Conservation (phyloP, 2,797 vertebrate species). For the Chelonia mydas region DNA sequence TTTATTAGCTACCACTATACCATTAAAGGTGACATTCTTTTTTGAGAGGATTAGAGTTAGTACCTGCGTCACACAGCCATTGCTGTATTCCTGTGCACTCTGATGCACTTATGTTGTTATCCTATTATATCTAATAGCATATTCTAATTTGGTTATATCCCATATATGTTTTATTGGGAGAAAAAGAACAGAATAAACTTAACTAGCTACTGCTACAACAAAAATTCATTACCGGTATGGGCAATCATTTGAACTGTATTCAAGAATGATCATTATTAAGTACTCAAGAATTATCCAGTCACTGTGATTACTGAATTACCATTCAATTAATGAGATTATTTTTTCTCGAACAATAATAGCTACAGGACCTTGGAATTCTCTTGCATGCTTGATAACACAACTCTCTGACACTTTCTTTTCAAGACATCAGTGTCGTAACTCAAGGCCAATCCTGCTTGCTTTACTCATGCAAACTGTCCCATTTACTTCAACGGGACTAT, state of each 20-base stretch:
- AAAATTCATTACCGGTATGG: neutral
- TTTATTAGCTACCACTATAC: neutral
- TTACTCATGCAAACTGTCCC: neutral
- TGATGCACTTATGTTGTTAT: neutral
- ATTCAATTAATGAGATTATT: neutral
- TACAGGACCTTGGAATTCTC: neutral
- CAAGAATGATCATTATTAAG: neutral
- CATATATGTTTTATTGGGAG: neutral
- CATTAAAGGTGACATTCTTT: neutral
- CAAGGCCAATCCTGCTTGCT: neutral
- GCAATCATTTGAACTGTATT: neutral
- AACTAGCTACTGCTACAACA: neutral
- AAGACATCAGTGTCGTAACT: neutral
- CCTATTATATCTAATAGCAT: neutral
- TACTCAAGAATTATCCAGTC: neutral
- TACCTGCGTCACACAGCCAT: neutral
- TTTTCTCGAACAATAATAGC: neutral
- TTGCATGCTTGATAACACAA: neutral
- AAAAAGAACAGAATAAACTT: neutral
- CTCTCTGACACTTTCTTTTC: neutral
- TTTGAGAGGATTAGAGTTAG: neutral
- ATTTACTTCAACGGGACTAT: neutral
- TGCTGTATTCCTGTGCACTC: neutral
- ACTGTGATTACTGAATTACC: constrained; percentile 7
- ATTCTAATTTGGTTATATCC: neutral